These are phyloP conservation scores for Cyphomyrus plagiostoma DNA, from an alignment of 2,113 vertebrate species.

Conservation along the genomic window DNA sequence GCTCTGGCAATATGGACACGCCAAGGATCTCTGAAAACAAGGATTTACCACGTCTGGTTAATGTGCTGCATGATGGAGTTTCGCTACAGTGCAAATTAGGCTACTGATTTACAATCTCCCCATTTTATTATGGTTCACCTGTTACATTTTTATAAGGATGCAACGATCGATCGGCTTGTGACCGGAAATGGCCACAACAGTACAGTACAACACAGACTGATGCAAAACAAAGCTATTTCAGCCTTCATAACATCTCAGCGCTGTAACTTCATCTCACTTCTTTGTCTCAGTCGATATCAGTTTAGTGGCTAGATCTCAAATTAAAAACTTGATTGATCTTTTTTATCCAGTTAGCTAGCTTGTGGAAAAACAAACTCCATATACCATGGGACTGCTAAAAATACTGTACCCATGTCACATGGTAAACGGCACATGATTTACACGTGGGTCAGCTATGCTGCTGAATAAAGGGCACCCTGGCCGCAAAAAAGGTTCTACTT, in stretches of 20 bases:
- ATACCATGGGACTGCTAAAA: neutral
- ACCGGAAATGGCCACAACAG: neutral
- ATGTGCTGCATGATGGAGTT: neutral
- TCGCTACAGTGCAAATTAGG: neutral
- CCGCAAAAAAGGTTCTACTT: neutral
- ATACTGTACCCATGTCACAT: neutral
- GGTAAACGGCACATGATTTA: neutral
- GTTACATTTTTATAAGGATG: neutral
- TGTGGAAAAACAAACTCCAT: neutral
- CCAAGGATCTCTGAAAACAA: constrained; percentile 74
- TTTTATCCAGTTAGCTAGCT: neutral
- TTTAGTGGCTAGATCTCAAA: neutral
- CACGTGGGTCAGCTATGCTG: neutral
- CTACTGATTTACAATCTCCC: neutral
- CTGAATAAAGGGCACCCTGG: neutral
- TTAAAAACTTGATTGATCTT: neutral
- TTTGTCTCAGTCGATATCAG: neutral
- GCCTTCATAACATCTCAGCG: neutral
- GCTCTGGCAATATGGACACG: constrained; percentile 60
- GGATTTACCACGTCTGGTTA: neutral
- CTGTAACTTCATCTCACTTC: neutral
- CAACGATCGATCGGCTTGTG: neutral
- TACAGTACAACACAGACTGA: neutral
- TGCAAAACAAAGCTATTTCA: neutral
- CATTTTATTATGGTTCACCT: neutral